A percentile compares a stretch with the other conserved stretches of the same genome.
Evolutionary conservation across 2,797 vertebrate species (phyloP).

Genomic region (Rhincodon typus): DNA sequence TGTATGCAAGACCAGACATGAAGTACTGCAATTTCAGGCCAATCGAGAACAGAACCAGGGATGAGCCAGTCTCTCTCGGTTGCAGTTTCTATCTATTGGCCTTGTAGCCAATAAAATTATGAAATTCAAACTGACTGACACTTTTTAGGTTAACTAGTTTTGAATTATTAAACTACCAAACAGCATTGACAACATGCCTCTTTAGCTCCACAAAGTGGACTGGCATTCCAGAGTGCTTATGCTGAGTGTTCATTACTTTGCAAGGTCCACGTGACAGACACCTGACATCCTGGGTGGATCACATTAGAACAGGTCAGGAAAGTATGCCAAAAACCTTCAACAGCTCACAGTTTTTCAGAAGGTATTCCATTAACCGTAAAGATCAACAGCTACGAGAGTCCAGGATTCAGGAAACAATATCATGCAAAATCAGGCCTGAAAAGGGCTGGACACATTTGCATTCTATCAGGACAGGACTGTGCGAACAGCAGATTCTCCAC

Average conservation of each 20-base stretch:
- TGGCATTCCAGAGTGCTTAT: not conserved
- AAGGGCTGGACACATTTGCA: not conserved
- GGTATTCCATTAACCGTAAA: no score
- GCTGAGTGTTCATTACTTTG: slow-evolving; percentile 53
- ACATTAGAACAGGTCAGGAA: not conserved
- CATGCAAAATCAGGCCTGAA: not conserved
- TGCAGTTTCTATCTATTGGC: not conserved
- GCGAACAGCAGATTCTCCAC: not conserved
- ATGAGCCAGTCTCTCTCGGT: not conserved
- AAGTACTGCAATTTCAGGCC: not conserved
- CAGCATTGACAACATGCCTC: not conserved
- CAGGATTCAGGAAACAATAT: not conserved
- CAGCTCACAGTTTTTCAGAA: not conserved
- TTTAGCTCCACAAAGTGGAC: not conserved
- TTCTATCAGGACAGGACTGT: not conserved
- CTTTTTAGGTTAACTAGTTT: not conserved
- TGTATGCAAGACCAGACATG: not conserved
- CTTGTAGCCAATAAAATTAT: not conserved
- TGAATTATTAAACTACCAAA: not conserved
- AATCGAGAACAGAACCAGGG: not conserved
- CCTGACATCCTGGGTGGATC: slow-evolving; percentile 71
- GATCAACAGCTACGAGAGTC: not conserved
- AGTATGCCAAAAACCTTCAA: not conserved
- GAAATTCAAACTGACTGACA: not conserved
- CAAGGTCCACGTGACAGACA: slow-evolving; percentile 85